Evolutionary conservation across 1,140 invertebrate genomes (phyloP).

Genomic region (Lordiphosa stackelbergi): DNA sequence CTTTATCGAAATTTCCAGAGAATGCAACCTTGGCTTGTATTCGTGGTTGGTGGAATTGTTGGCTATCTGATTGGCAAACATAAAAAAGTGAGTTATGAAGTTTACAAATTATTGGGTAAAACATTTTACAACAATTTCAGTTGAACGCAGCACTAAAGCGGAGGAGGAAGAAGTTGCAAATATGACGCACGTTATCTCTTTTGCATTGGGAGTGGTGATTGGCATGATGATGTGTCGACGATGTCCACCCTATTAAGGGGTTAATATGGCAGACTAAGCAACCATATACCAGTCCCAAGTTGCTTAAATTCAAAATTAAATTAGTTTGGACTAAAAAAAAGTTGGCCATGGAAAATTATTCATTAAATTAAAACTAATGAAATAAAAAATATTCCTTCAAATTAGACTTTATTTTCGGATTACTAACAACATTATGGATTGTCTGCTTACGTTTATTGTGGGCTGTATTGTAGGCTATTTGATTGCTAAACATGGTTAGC

Average conservation of each 20-base stretch:
- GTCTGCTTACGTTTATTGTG: slow-evolving; percentile 20
- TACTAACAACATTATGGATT: slow-evolving; percentile 9
- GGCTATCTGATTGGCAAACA: background rate
- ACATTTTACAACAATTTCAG: background rate
- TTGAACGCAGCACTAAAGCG: background rate
- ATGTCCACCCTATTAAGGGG: slow-evolving; percentile 5
- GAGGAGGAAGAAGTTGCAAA: background rate
- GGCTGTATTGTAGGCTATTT: slow-evolving; percentile 39
- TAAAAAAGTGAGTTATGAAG: background rate
- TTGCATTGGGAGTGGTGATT: slow-evolving; percentile 37
- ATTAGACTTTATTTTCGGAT: too few species aligned
- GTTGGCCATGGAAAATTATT: background rate
- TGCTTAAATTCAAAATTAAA: too few species aligned
- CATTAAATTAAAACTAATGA: too few species aligned
- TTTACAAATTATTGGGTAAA: too few species aligned
- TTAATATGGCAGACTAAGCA: background rate
- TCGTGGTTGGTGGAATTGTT: background rate
- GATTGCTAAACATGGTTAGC: slow-evolving; percentile 10
- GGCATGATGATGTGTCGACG: slow-evolving; percentile 36
- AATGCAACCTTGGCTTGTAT: background rate
- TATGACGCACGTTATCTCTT: slow-evolving; percentile 50
- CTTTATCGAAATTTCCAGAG: background rate
- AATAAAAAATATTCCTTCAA: too few species aligned
- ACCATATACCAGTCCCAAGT: too few species aligned
- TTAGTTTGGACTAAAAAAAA: too few species aligned